Evolutionary conservation across 2,888 invertebrate species (phyloP).

Genomic region (Nymphalis urticae): DNA sequence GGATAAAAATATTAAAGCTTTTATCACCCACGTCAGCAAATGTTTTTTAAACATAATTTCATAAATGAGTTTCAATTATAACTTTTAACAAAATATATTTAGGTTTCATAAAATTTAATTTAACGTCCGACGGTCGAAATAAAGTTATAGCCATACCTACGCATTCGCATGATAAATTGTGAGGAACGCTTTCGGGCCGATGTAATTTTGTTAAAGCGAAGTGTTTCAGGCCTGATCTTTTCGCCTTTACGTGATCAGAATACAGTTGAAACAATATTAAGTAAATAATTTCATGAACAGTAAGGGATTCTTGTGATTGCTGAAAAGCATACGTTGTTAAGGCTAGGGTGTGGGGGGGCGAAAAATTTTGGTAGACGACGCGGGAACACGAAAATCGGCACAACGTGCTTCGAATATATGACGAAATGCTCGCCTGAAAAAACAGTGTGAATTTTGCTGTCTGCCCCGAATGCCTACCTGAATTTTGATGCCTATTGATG

Average conservation of each 20-base stretch:
- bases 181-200: conserved; percentile 12
- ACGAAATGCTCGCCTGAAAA: conserved; percentile 25
- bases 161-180: conserved; percentile 23
- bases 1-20: no score
- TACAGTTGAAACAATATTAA: conserved; percentile 38
- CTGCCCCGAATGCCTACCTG: conserved; percentile 24
- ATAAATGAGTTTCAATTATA: neutral
- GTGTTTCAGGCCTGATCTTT: conserved; percentile 33
- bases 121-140: conserved; percentile 8
- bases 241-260: conserved; percentile 32
- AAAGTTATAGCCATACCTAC: conserved; percentile 6
- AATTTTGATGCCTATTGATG: conserved; percentile 28
- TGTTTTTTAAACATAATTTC: no score
- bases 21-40: no score
- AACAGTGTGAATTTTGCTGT: conserved; percentile 27
- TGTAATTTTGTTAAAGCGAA: conserved; percentile 35
- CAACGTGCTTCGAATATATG: conserved; percentile 58
- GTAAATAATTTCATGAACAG: conserved; percentile 66
- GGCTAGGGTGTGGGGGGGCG: conserved; percentile 54
- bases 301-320: conserved; percentile 54
- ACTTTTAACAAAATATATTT: neutral
- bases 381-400: conserved; percentile 65
- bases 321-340: conserved; percentile 51
- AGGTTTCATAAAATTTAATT: neutral
- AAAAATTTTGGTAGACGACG: conserved; percentile 50